Percentiles rank a stretch among this genome's conserved stretches.
phyloP scores from a whole-genome alignment of 2,888 invertebrate genomes.

The Tuta absoluta region DNA sequence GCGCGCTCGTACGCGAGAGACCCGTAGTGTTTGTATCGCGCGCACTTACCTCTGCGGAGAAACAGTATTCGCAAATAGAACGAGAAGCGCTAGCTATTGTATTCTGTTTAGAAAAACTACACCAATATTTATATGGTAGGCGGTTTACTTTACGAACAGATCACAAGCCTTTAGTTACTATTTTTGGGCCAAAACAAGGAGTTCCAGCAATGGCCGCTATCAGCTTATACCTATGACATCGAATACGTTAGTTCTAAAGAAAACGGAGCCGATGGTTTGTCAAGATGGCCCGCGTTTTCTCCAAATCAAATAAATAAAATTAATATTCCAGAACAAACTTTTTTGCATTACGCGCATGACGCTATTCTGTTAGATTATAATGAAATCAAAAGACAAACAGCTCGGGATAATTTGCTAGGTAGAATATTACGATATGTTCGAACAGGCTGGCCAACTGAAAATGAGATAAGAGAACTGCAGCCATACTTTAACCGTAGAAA shows the following conservation, averaged over 20 bases:
- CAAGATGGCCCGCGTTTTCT: not conserved
- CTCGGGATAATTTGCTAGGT: not conserved
- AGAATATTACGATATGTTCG: not conserved
- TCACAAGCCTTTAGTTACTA: too few relatives aligned
- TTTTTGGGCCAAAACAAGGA: constrained; percentile 11
- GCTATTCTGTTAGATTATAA: constrained; percentile 22
- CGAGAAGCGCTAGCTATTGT: constrained; percentile 27
- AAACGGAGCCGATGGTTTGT: constrained; percentile 27
- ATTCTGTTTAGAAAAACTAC: constrained; percentile 2
- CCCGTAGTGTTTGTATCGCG: constrained; percentile 26
- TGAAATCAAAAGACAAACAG: constrained; percentile 6
- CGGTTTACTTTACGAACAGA: constrained; percentile 7
- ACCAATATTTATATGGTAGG: constrained; percentile 22
- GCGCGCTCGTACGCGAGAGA: too few relatives aligned
- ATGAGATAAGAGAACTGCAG: not conserved
- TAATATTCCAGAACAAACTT: constrained; percentile 22
- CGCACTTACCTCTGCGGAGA: constrained; percentile 23
- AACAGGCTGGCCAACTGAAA: not conserved
- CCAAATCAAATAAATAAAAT: too few relatives aligned
- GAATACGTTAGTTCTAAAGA: constrained; percentile 25
- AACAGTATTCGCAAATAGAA: constrained; percentile 28
- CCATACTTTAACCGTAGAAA: not conserved
- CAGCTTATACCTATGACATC: constrained; percentile 23
- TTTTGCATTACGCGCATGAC: constrained; percentile 21
- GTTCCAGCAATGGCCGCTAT: constrained; percentile 19